Evolutionary conservation across 2,113 vertebrate species (phyloP), one percentile per base, ranked within the genome.

Genomic region (Athene cunicularia): DNA sequence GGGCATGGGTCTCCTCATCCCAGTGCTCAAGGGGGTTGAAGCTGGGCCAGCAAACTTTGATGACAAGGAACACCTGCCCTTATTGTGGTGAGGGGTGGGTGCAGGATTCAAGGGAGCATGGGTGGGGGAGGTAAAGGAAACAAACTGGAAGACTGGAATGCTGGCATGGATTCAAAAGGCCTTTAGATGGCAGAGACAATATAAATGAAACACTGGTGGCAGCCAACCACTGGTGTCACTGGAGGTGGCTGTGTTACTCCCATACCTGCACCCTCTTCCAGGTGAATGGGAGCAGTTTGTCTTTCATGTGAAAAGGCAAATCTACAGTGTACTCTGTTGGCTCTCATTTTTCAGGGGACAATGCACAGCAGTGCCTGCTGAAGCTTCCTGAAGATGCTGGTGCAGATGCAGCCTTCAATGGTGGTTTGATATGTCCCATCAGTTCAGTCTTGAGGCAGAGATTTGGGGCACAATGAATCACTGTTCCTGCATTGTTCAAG

Each of bases 401-500:
- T 66, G 37, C 52, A 80, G 53, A 24, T 28, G 28, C 14, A 52
- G 58, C 32, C 35, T 66, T 77, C 24, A 23, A 27, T 23, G 33
- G 58, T 0, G 2, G 52, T 43, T 91, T 1, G 6, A 66, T 12
- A 22, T 1, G 1, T 43, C 26, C 64, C 32, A 50, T 35, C 1
- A 0, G 8, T 13, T 58, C 66, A 50, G n/a, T 10, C 43, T 50
- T 50, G 35, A 58, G 56, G 35, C 24, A 64, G 64, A 56, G 14
- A 33, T 41, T 8, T 35, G 50, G 19, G 33, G 52, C 12, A 41
- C 35, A 0, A 1, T n/a, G n/a, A 62, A 39, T 47, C 37, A 33
- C 33, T 2, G 1, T 37, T 53, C 28, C 55, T 24, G 8, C 30
- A n/a, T 33, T 28, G 24, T 52, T 37, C 11, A 24, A 70, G 37